Base-by-base conservation (phyloP, 2,797 vertebrate species). In the Helostoma temminkii region DNA sequence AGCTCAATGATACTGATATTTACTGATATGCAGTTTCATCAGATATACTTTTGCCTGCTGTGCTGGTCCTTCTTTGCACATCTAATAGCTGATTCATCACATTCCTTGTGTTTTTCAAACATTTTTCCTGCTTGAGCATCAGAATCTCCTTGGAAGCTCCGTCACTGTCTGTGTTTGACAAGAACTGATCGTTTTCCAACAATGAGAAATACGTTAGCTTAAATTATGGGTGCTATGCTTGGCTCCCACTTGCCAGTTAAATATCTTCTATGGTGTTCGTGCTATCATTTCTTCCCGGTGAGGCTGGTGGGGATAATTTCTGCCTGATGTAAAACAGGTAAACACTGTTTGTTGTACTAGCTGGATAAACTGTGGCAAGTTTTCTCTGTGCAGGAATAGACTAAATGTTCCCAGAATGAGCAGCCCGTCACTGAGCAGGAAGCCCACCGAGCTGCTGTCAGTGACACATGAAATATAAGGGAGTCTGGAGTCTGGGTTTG, bases 321-420 rank as follows among this genome's bases (percentile, higher is more conserved):
- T 37, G 36, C 45, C 30, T 14, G 19, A 16, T 6, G 9, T 30
- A 30, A 1, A 22, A 11, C 1, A 32, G 30, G 30, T 28, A 3
- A 8, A 32, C 30, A 32, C 30, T 32, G 30, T 32, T 28, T 6
- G 6, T 28, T 28, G 26, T 28, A 32, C 30, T 3, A 32, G 55
- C 64, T 14, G 52, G 39, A 50, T 65, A 36, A 64, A 42, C 52
- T 59, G 57, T 2, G 6, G 56, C 26, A 25, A 18, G 22, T 50
- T 21, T 66, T 66, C 64, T 67, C 21, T 10, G 50, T 68, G 53
- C 49, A 15, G 18, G 16, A 57, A 45, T 45, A 60, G 21, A 26
- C 39, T 15, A 80, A 78, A 66, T 56, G 46, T 62, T 74, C 49
- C 58, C 58, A 58, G 54, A 45, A 71, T 81, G 60, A 79, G 70